Percentiles rank a stretch among this genome's conserved stretches.
These are phyloP conservation scores for Nomada flava DNA, from an alignment of 2,888 invertebrate genomes.

Conservation along the genomic window DNA sequence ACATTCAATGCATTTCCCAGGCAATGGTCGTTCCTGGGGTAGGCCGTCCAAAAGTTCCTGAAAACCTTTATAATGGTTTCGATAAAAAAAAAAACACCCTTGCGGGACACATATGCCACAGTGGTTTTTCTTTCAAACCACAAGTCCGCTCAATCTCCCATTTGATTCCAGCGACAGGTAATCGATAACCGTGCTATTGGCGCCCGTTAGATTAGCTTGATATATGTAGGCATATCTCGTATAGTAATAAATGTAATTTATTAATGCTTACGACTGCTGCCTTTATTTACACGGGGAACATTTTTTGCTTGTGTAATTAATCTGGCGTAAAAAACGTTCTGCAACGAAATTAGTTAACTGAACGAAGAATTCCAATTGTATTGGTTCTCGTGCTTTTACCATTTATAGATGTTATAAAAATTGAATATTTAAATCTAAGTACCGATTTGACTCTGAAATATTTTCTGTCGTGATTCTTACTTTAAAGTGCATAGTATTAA, in stretches of 20 bases:
- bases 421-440: too few relatives aligned
- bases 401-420: too few relatives aligned
- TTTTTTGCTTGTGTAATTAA: neutral
- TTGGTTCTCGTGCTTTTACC: too few relatives aligned
- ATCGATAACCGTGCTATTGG: constrained; percentile 73
- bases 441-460: too few relatives aligned
- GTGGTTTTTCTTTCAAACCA: constrained; percentile 71
- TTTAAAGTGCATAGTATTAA: too few relatives aligned
- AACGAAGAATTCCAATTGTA: too few relatives aligned
- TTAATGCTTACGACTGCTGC: neutral
- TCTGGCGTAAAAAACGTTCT: too few relatives aligned
- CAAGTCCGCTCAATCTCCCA: constrained; percentile 63
- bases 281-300: neutral
- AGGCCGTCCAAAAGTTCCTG: constrained; percentile 58
- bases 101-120: constrained; percentile 72
- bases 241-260: neutral
- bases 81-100: constrained; percentile 76
- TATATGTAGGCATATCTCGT: neutral
- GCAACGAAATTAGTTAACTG: too few relatives aligned
- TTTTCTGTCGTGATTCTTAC: too few relatives aligned
- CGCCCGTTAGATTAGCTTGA: constrained; percentile 45
- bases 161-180: constrained; percentile 74
- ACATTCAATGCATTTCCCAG: constrained; percentile 33
- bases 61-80: constrained; percentile 73
- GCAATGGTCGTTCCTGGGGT: constrained; percentile 37